Base-by-base conservation (phyloP, 2,797 vertebrate genomes). In the Rhabdophis nuchalis region DNA sequence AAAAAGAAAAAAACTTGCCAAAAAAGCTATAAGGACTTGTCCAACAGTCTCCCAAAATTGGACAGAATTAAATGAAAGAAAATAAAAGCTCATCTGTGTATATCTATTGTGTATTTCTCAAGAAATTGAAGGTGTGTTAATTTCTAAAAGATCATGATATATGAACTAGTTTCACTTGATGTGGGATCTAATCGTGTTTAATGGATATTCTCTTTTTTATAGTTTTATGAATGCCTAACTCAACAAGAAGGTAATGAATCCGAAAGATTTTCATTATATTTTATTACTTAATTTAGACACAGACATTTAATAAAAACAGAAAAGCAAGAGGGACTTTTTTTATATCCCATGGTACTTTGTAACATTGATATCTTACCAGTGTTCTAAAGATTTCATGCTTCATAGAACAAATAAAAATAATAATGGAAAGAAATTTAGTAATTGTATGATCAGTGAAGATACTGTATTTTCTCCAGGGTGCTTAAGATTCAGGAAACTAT, bases 91-190 rank as follows among this genome's bases (percentile, higher is more conserved):
- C 94, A 93, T 94, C 93, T 95, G 50, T 94, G 87, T 94, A 91
- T 89, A 89, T 95, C 88, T 27, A 90, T 92, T 93, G 94, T 96
- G 94, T 95, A 96, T 97, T 94, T 94, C 93, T 97, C 10, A 5
- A 95, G 92, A 96, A 96, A 93, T 92, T 92, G 91, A 96, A 90
- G 95, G 94, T 90, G 92, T 88, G 89, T 96, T 96, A 94, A 95
- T 93, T 92, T 93, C 96, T 96, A 96, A 95, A 96, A 96, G 91
- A 58, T 94, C 93, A 95, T 93, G 92, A 96, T 95, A 87, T 94
- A 95, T 96, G 87, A 82, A 72, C 61, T 86, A 93, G 88, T 95
- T 97, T 91, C 36, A 93, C 96, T 96, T 97, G 90, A 96, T 93
- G 46, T 94, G 54, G 95, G 90, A 94, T 95, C 93, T 97, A 95